Base-by-base conservation (phyloP, 2,888 invertebrate species). In the Isotomurus palustris region DNA sequence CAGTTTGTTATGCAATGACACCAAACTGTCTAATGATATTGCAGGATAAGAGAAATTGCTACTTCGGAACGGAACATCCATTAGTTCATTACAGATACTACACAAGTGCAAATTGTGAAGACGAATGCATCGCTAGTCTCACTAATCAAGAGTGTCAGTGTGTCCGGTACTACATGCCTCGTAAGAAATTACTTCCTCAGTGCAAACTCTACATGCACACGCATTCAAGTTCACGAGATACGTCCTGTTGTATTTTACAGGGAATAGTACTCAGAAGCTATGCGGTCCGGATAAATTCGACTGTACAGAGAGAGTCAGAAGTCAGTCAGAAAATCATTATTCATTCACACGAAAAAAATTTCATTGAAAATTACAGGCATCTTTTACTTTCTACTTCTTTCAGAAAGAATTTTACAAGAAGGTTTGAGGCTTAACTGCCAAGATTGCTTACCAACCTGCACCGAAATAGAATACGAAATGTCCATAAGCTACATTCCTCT, bases 121-220 rank as follows among this genome's bases (percentile, higher is more conserved):
- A 63, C 29, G 68, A 68, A 35, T 68, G 68, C 40, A 58, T 67
- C 24, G 63, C 68, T 3, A 44, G 59, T 6, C 36, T 24, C 12
- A 63, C 63, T 1, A 40, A 43, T n/a, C 19, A 45, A 14, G 43
- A 36, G n/a, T 68, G 68, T 29, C 14, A 25, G 1, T 68, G 68
- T 36, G 52, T 58, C 3, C 53, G 60, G 12, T 65, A 64, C 51
- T 68, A 64, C 49, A 68, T 68, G 68, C 68, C 68, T 28, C 29
- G 66, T 64, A 61, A 57, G 60, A 24, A 22, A 24, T 12, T 21
- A 41, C 24, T 47, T 29, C 29, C 28, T 2, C 28, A 2, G 8
- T 44, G n/a, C n/a, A n/a, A n/a, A n/a, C n/a, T n/a, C n/a, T n/a
- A n/a, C n/a, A n/a, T n/a, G n/a, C n/a, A n/a, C 21, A 22, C 25